Evolutionary conservation across 1,140 invertebrate genomes (phyloP), one percentile per base, ranked within the genome.

Genomic region (Babylonia areolata): DNA sequence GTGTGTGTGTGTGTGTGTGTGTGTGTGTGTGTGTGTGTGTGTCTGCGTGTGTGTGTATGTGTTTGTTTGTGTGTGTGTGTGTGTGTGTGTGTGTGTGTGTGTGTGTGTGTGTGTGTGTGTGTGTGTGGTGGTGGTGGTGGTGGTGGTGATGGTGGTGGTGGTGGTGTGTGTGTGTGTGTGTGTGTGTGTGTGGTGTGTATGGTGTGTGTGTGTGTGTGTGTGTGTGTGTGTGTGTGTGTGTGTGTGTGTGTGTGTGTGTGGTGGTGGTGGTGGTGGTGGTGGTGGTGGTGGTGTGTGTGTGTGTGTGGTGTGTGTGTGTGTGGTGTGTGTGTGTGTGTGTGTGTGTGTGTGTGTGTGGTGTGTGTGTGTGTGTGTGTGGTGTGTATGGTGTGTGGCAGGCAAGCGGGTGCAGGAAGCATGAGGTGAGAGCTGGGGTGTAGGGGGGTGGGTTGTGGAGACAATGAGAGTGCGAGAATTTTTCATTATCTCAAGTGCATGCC

Each of bases 161-260:
- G 9, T 6, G 9, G 79, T 81, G 33, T 20, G 79, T 81, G 33
- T 81, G 33, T 81, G 33, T 81, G 33, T 46, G 33, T 81, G 33
- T 81, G 33, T 81, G 33, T 46, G 33, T 46, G 12, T 81, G 40
- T 81, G 40, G 42, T 46, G 42, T 46, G 42, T 46, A 20, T 23
- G 58, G 58, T 23, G 58, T 64, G 58, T 23, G 58, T 23, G 58
- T 23, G 58, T 64, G 28, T 23, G 58, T 64, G 58, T 17, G 58
- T 64, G 58, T 23, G 58, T 23, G 58, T 17, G 58, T 64, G 58
- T 64, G 28, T 23, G 23, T 51, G 20, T 51, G 28, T 64, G 28
- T 64, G 28, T 64, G 58, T 64, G 58, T 64, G 58, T 64, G 58
- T 64, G 58, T 64, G 33, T 77, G 73, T 64, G 58, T 64, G n/a